Evolutionary conservation across 2,797 vertebrate species (phyloP), one percentile per base, ranked within the genome.

Genomic region (Rhabdomys pumilio): DNA sequence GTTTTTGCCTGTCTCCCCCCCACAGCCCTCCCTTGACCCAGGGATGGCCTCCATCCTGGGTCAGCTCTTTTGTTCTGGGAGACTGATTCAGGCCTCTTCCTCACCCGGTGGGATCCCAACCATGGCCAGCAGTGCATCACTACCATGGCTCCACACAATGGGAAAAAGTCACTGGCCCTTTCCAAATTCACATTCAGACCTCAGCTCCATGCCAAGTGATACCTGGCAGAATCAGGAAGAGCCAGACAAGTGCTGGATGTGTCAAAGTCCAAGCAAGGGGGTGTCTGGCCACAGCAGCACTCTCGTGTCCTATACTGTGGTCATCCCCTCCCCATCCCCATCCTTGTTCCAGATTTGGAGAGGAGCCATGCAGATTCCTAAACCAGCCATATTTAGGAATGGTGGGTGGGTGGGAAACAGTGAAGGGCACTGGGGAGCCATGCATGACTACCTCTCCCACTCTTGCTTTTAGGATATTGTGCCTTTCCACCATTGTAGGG

Each of bases 1-100:
- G 86, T 96, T 81, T 96, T 81, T 75, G 85, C 65, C 80, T 81
- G 82, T 53, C 91, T 82, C 80, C 57, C 80, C 57, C 24, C 69
- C 38, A 3, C 3, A 8, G 14, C 44, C 57, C 73, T 69, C 31
- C 50, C 41, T 34, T 92, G 59, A 79, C 88, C 91, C 61, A 20
- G 47, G 34, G 15, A 73, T 75, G 88, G 83, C 90, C 94, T 90
- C 87, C 6, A 7, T 72, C 85, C 67, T n/a, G 44, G 91, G 81
- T 38, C 91, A 86, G 87, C 65, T 88, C 72, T 55, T 87, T 55
- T 63, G 41, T 85, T 82, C 89, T 95, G 53, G 81, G 61, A 85
- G 80, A 77, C 63, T 1, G 14, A 12, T 34, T 29, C 67, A 90
- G 69, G 76, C 69, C 29, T 72, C 50, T 47, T 6, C 47, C 69